Conservation (phyloP, 2,797 vertebrate species). For the Poeciliopsis gracilis region DNA sequence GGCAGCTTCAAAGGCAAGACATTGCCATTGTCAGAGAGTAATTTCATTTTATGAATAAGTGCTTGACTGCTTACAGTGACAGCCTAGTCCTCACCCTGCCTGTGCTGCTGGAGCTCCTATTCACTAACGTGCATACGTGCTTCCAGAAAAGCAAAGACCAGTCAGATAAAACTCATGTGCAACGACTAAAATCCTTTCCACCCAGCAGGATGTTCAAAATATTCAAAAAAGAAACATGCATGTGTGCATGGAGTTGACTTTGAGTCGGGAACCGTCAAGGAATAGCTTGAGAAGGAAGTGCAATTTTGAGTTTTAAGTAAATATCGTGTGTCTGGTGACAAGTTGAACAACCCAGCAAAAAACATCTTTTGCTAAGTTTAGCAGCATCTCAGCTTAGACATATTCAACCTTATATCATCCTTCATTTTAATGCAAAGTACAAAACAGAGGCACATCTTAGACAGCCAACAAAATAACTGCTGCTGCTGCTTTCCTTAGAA, state of each 20-base stretch:
- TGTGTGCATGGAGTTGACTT: slow-evolving; percentile 27
- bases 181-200: slow-evolving; percentile 55
- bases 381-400: not conserved
- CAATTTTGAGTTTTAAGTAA: slow-evolving; percentile 27
- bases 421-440: not conserved
- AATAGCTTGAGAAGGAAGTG: slow-evolving; percentile 22
- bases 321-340: slow-evolving; percentile 22
- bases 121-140: slow-evolving; percentile 61
- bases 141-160: slow-evolving; percentile 67
- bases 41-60: slow-evolving; percentile 83
- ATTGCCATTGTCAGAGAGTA: slow-evolving; percentile 78
- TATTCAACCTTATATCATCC: not conserved
- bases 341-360: slow-evolving; percentile 9
- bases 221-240: slow-evolving; percentile 39
- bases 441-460: not conserved
- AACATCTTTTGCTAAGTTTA: not conserved
- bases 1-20: slow-evolving; percentile 76
- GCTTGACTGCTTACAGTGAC: slow-evolving; percentile 79
- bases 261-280: slow-evolving; percentile 13
- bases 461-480: not conserved
- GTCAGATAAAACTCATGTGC: slow-evolving; percentile 36
- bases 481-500: not conserved
- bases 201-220: slow-evolving; percentile 58
- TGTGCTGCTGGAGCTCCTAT: slow-evolving; percentile 57
- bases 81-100: slow-evolving; percentile 74